Evolutionary conservation across 2,797 vertebrate genomes (phyloP), one percentile per base, ranked within the genome.

Genomic region (Anguilla anguilla): DNA sequence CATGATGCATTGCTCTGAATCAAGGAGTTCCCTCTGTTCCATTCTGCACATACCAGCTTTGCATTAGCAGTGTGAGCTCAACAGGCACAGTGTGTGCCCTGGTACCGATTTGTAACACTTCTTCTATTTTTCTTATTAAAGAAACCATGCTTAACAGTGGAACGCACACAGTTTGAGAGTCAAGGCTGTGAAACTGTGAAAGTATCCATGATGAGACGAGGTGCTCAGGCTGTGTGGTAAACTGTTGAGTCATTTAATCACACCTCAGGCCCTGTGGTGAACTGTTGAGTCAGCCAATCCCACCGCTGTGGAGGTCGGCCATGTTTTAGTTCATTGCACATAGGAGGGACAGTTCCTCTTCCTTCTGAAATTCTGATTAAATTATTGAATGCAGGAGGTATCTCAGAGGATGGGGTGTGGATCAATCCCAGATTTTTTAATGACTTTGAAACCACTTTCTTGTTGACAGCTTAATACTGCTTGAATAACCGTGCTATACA

Each of bases 91-190:
- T 28, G 11, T 13, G n/a, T 15, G 28, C 82, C 25, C 15, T 2
- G 46, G 82, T 84, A 84, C 82, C 82, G 49, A 55, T 57, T 83
- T 83, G 15, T n/a, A 83, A 83, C n/a, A n/a, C 11, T 9, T 72
- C 3, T 77, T 15, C 15, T 43, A 31, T 3, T n/a, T 13, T 83
- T n/a, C 28, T 28, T 53, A 31, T 55, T 15, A 46, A 67, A 15
- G 59, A 67, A 83, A 83, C 13, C n/a, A 22, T 43, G 57, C 51
- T 46, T 19, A 85, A 19, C 39, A 67, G 57, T 19, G 59, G 35
- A n/a, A 25, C 59, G n/a, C 7, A 22, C 1, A 31, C 83, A 17
- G 15, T 57, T 84, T 7, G 10, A 39, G 17, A 84, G 55, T 55
- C 28, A 53, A 39, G 64, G 31, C 79, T 83, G 43, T 35, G 22